phyloP scores from a whole-genome alignment of 2,113 vertebrate species.

The Lepus europaeus region DNA sequence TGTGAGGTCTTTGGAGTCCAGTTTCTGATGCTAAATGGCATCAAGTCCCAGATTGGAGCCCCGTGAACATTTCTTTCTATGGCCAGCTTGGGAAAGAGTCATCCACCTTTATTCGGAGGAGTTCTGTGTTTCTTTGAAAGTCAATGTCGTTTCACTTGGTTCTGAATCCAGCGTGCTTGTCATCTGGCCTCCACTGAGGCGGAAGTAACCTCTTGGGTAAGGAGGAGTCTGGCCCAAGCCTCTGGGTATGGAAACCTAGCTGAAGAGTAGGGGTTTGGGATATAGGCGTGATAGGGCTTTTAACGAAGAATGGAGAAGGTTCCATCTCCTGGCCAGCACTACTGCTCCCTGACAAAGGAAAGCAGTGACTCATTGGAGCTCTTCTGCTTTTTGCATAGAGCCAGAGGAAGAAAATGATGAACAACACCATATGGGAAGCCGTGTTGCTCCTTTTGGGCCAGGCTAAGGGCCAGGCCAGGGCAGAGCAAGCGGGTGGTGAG shows the following conservation, averaged over 20 bases:
- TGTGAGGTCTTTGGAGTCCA: background rate
- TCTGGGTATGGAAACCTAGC: background rate
- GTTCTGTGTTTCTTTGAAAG: background rate
- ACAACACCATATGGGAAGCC: background rate
- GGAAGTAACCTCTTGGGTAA: background rate
- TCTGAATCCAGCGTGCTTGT: background rate
- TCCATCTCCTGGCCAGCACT: background rate
- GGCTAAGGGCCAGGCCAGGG: background rate
- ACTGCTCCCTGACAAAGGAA: background rate
- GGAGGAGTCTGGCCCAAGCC: background rate
- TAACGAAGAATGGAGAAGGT: slow-evolving; percentile 4
- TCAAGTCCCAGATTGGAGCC: background rate
- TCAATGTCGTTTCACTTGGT: background rate
- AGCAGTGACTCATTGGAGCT: slow-evolving; percentile 1
- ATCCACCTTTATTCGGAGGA: background rate
- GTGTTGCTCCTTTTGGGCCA: background rate
- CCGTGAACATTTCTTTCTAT: background rate
- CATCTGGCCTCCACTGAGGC: background rate
- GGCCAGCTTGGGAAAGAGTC: background rate
- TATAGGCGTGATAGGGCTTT: background rate
- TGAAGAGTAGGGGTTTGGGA: background rate
- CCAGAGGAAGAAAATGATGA: slow-evolving; percentile 24
- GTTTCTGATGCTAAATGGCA: background rate
- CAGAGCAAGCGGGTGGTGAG: background rate
- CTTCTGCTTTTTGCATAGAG: slow-evolving; percentile 53